phyloP scores from a whole-genome alignment of 1,140 invertebrate species.

The Drosophila persimilis region DNA sequence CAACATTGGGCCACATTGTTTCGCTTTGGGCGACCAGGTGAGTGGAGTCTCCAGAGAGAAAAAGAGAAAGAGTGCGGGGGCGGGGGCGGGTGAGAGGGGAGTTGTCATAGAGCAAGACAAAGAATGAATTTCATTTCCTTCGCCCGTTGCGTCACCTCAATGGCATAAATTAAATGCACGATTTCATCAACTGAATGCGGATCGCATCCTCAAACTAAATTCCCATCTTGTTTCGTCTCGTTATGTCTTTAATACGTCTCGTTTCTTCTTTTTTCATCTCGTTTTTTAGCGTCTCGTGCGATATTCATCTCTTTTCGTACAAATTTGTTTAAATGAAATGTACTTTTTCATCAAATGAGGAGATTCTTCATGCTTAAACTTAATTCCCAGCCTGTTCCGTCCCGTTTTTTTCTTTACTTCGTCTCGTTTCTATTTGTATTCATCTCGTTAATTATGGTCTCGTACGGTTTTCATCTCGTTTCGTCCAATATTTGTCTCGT shows the following conservation, averaged over 20 bases:
- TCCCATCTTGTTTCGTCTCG: slow-evolving; percentile 21
- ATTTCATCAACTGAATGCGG: slow-evolving; percentile 47
- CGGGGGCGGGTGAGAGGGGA: slow-evolving; percentile 1
- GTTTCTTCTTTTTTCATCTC: not conserved
- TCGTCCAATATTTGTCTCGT: not conserved
- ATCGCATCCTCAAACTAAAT: slow-evolving; percentile 16
- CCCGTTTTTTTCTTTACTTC: no score
- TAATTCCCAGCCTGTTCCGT: no score
- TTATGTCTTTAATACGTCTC: slow-evolving; percentile 13
- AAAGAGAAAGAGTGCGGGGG: not conserved
- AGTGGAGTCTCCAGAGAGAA: slow-evolving; percentile 8
- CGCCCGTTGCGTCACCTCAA: slow-evolving; percentile 42
- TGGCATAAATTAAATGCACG: slow-evolving; percentile 51
- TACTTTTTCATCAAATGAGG: no score
- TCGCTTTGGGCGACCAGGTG: slow-evolving; percentile 37
- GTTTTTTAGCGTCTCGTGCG: slow-evolving; percentile 11
- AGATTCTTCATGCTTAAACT: no score
- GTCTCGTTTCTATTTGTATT: no score
- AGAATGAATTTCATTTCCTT: slow-evolving; percentile 44
- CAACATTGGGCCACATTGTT: slow-evolving; percentile 61
- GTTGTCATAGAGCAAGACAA: slow-evolving; percentile 21
- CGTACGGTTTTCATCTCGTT: no score
- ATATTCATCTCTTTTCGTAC: no score
- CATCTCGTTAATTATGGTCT: no score
- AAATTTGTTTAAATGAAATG: no score